Conservation (phyloP, 1,140 invertebrate species). For the Parasteatoda tepidariorum region DNA sequence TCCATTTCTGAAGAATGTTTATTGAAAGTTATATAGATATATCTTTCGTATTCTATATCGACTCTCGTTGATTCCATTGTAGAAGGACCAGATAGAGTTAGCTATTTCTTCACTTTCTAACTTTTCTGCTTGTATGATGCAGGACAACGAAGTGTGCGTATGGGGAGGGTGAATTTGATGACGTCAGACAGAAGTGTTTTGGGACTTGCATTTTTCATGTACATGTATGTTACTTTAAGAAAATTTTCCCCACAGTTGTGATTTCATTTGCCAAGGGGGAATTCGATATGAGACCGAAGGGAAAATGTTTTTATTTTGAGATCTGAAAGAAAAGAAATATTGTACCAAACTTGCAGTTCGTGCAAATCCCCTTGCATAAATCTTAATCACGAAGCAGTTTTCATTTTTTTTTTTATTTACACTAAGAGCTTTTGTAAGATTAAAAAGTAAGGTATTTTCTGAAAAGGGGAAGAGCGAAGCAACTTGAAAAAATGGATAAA, state of each 20-base stretch:
- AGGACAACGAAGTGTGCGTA: not conserved
- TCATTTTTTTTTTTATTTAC: no score
- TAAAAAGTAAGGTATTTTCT: no score
- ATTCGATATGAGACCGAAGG: no score
- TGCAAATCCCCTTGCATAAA: no score
- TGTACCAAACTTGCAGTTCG: no score
- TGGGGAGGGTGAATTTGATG: not conserved
- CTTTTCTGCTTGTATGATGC: not conserved
- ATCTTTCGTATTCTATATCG: not conserved
- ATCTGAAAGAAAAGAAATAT: no score
- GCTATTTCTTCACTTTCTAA: not conserved
- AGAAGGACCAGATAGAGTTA: not conserved
- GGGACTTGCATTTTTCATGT: not conserved
- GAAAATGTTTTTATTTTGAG: no score
- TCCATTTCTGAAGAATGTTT: constrained; percentile 13
- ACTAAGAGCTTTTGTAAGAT: no score
- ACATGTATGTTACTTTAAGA: no score
- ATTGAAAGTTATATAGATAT: not conserved
- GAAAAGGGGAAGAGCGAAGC: no score
- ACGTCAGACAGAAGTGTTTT: not conserved
- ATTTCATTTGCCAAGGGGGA: not conserved
- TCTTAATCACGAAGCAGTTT: no score
- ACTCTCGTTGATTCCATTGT: not conserved
- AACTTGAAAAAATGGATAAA: no score
- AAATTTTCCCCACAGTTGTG: not conserved